Evolutionary conservation across 2,888 invertebrate genomes (phyloP).

Genomic region (Norana najaformis): DNA sequence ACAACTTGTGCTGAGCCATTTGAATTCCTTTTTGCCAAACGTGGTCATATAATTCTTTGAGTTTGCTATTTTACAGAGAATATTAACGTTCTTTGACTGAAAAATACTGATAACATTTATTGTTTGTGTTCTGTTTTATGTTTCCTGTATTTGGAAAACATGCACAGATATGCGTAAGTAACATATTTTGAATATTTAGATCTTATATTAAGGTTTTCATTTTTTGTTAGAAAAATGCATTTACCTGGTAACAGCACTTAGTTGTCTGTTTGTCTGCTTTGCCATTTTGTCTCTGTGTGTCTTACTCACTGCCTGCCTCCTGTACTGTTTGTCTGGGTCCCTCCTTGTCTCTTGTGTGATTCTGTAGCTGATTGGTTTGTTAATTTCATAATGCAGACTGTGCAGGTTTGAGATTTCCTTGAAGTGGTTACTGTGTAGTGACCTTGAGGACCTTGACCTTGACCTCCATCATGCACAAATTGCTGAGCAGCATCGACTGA

Average conservation of each 20-base stretch:
- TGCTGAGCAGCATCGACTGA: too few species aligned
- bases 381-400: too few species aligned
- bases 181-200: not conserved
- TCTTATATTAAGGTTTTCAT: not conserved
- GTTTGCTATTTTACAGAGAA: not conserved
- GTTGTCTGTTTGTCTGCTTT: not conserved
- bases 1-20: not conserved
- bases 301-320: too few species aligned
- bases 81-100: not conserved
- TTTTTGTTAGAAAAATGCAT: not conserved
- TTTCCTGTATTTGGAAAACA: not conserved
- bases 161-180: not conserved
- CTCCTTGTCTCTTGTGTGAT: too few species aligned
- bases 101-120: not conserved
- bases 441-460: too few species aligned
- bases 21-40: not conserved
- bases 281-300: not conserved
- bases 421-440: too few species aligned
- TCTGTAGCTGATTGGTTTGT: too few species aligned
- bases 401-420: too few species aligned
- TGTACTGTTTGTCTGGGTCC: too few species aligned
- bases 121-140: conserved; percentile 1
- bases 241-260: not conserved
- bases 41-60: not conserved
- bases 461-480: too few species aligned